phyloP scores from a whole-genome alignment of 2,113 vertebrate species.

The Pedionomus torquatus region DNA sequence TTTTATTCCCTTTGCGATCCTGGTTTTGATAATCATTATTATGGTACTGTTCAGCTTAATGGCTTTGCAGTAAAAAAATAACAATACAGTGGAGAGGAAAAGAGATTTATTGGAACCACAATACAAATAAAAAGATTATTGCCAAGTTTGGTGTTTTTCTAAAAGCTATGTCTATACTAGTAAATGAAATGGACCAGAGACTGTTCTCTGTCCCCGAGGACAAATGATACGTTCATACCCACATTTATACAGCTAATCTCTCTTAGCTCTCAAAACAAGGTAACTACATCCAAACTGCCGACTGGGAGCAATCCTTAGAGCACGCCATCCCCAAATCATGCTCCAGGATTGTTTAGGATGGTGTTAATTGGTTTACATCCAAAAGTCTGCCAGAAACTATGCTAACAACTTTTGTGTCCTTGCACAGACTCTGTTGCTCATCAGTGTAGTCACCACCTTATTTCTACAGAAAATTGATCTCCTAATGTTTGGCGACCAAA shows the following conservation, averaged over 20 bases:
- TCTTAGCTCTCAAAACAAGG: background rate
- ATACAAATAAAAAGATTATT: conserved; percentile 22
- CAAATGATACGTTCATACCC: background rate
- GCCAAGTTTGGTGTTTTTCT: background rate
- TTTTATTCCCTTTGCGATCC: conserved; percentile 39
- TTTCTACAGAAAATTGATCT: background rate
- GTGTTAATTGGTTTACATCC: background rate
- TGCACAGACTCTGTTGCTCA: background rate
- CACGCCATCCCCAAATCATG: background rate
- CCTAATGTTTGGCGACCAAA: background rate
- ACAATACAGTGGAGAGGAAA: background rate
- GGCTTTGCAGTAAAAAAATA: conserved; percentile 46
- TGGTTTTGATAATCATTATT: conserved; percentile 51
- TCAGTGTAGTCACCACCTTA: background rate
- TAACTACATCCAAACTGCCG: background rate
- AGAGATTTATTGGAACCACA: conserved; percentile 30
- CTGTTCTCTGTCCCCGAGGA: background rate
- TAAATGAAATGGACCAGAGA: background rate
- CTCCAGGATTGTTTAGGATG: background rate
- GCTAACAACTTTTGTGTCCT: background rate
- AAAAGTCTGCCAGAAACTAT: background rate
- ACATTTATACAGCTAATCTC: background rate
- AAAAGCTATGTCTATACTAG: background rate
- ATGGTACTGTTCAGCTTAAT: conserved; percentile 45
- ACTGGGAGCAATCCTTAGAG: background rate